phyloP scores from a whole-genome alignment of 2,797 vertebrate species.

The Eulemur rubriventer region DNA sequence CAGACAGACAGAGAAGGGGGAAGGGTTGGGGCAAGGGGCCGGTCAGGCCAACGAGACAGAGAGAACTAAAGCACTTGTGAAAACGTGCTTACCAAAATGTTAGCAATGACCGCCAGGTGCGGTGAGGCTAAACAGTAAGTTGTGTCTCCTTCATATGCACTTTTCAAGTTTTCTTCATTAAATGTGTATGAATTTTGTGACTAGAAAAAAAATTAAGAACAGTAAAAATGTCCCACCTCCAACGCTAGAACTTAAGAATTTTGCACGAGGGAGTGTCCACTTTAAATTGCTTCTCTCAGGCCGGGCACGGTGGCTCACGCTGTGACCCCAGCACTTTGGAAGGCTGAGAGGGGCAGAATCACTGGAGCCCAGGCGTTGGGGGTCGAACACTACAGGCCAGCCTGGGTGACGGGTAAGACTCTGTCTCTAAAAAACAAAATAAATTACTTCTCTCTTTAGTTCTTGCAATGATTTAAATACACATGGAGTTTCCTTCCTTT shows the following conservation, averaged over 20 bases:
- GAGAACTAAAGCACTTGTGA: background rate
- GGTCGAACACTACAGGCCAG: background rate
- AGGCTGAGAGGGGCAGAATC: background rate
- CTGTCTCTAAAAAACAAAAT: background rate
- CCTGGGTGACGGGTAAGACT: background rate
- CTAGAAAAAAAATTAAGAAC: background rate
- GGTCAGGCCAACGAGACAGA: background rate
- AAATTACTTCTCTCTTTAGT: background rate
- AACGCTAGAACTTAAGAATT: background rate
- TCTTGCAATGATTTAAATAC: background rate
- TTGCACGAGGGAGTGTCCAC: background rate
- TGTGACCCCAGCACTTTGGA: background rate
- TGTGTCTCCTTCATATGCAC: background rate
- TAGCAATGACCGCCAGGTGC: rapidly evolving
- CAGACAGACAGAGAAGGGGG: background rate
- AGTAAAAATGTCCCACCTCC: background rate
- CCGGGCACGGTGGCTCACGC: background rate
- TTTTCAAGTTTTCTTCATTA: background rate
- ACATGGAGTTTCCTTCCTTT: background rate
- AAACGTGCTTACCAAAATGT: rapidly evolving
- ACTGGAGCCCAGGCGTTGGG: background rate
- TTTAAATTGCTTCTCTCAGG: background rate
- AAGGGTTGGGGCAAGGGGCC: background rate
- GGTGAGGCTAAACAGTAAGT: background rate
- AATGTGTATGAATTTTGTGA: background rate